Percentiles rank a stretch among this genome's conserved stretches.
These are phyloP conservation scores for Antheraea assamensis DNA, from an alignment of 2,888 invertebrate species.

Conservation along the genomic window DNA sequence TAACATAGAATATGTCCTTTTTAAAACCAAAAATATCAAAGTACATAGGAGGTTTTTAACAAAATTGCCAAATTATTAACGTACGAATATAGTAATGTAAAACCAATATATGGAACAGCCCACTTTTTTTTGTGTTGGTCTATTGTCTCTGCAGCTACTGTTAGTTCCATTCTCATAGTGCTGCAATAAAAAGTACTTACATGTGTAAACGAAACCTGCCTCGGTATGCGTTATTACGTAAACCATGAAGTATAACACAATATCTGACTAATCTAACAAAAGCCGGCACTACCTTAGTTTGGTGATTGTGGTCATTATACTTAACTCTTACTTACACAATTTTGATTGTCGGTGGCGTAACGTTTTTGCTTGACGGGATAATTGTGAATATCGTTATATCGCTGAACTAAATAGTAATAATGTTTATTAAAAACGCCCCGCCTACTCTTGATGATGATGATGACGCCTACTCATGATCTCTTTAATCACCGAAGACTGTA, in stretches of 20 bases:
- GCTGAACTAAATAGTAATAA: slow-evolving; percentile 42
- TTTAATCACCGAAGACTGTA: slow-evolving; percentile 34
- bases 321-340: slow-evolving; percentile 48
- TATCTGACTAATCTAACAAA: slow-evolving; percentile 59
- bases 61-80: too few species aligned
- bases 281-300: slow-evolving; percentile 59
- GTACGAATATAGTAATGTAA: neutral
- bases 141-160: neutral
- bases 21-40: too few species aligned
- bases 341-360: slow-evolving; percentile 61
- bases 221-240: slow-evolving; percentile 56
- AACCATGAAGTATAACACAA: slow-evolving; percentile 53
- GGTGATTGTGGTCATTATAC: slow-evolving; percentile 51
- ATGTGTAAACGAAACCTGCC: slow-evolving; percentile 38
- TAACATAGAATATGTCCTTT: too few species aligned
- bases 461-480: slow-evolving; percentile 51
- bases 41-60: too few species aligned
- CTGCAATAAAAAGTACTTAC: slow-evolving; percentile 34
- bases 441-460: slow-evolving; percentile 49
- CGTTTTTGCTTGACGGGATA: slow-evolving; percentile 54
- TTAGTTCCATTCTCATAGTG: slow-evolving; percentile 32
- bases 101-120: slow-evolving; percentile 6
- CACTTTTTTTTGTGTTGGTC: neutral
- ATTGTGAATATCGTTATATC: slow-evolving; percentile 56
- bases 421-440: slow-evolving; percentile 53